Evolutionary conservation across 1,140 invertebrate genomes (phyloP), one percentile per base, ranked within the genome.

Genomic region (Vanessa atalanta): DNA sequence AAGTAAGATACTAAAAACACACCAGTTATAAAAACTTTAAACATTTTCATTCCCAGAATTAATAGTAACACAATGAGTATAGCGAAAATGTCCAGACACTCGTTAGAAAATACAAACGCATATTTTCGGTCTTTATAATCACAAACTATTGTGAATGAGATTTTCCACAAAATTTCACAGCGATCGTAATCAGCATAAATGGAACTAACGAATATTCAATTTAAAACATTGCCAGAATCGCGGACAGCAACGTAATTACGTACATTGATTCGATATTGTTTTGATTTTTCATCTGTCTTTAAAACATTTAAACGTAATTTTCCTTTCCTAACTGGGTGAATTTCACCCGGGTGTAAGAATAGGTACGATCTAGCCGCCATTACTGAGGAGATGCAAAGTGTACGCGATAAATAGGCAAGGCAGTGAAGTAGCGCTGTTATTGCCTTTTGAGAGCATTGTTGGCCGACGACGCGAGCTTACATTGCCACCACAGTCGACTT

Each of bases 151-250:
- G 53, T 57, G 16, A 13, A 11, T 2, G 53, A 23, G 8, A 57
- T 57, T 57, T 57, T 57, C 20, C 16, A 23, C 53, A 57, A 57
- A 57, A 57, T 61, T 61, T 37, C 57, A 61, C 15, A 61, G 14
- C 8, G 6, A 37, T 61, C 57, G 53, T 57, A 57, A 61, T 61
- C 57, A 37, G 31, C 57, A n/a, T 61, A 61, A 61, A 61, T 37
- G 23, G 14, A 37, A 37, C 57, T 61, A 61, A 61, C 57, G 57
- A 37, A 61, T 61, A 61, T 61, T 61, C 13, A 61, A 61, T 61
- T 61, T 61, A 14, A 37, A n/a, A 2, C 23, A 37, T 57, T 20
- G 0, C 50, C 50, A n/a, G 50, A n/a, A 53, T 53, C 50, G 23
- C 20, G 8, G 20, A 26, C 37, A 43, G n/a, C 26, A 5, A 16